Evolutionary conservation across 2,113 vertebrate species (phyloP).

Genomic region (Arothron firmamentum): DNA sequence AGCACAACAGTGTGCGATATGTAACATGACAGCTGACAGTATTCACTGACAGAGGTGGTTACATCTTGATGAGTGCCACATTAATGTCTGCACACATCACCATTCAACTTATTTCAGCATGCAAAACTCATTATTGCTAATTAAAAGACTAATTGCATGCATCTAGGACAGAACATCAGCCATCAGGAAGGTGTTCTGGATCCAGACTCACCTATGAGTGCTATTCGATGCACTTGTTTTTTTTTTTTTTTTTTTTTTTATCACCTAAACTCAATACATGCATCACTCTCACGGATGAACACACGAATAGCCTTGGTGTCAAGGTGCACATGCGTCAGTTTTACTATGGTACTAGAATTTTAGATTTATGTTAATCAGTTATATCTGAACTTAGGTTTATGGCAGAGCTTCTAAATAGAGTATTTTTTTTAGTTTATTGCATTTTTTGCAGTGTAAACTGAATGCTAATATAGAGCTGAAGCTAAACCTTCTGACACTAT

Average conservation of each 20-base stretch:
- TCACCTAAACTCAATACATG: not conserved
- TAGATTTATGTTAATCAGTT: no score
- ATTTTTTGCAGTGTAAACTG: no score
- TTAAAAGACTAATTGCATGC: slow-evolving; percentile 79
- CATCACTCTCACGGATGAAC: not conserved
- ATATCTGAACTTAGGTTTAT: no score
- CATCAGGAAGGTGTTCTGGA: slow-evolving; percentile 59
- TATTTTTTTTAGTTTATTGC: no score
- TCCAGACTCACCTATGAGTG: slow-evolving; percentile 27
- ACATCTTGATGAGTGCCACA: slow-evolving; percentile 75
- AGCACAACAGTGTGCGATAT: slow-evolving; percentile 45
- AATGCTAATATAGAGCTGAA: no score
- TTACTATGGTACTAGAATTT: no score
- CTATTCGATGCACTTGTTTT: slow-evolving; percentile 25
- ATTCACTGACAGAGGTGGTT: slow-evolving; percentile 70
- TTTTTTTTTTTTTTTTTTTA: not conserved
- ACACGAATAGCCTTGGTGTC: not conserved
- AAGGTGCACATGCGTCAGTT: no score
- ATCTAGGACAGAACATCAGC: slow-evolving; percentile 72
- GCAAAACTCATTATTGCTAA: slow-evolving; percentile 77
- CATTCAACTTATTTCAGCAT: slow-evolving; percentile 71
- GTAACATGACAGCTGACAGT: slow-evolving; percentile 63
- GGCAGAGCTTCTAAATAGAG: no score
- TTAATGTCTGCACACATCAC: slow-evolving; percentile 67
- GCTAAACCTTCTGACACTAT: no score